Conservation (phyloP, 2,797 vertebrate species). For the Falco cherrug region DNA sequence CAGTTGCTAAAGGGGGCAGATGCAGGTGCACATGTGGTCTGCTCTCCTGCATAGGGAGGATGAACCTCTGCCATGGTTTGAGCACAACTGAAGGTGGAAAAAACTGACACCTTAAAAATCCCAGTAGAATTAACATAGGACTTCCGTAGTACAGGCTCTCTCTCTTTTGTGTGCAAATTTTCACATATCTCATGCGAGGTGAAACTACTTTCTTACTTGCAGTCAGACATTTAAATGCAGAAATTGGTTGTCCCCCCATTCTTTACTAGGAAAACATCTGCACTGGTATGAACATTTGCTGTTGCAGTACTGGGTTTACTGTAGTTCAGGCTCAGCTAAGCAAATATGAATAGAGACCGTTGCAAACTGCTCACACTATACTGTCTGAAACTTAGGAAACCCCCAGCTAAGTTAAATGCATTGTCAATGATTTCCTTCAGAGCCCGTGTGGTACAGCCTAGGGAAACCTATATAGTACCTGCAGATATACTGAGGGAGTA, state of each 20-base stretch:
- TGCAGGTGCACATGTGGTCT: background rate
- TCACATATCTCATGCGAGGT: background rate
- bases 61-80: background rate
- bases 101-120: background rate
- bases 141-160: background rate
- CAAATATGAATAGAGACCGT: background rate
- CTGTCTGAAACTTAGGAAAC: slow-evolving; percentile 28
- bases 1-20: background rate
- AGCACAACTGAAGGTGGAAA: background rate
- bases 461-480: background rate
- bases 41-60: background rate
- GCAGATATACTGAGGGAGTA: background rate
- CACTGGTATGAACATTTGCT: background rate
- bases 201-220: background rate
- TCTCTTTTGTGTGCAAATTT: background rate
- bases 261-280: background rate
- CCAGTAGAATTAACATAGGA: background rate
- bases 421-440: background rate
- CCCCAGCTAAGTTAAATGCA: background rate
- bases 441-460: background rate
- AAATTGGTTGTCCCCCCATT: background rate
- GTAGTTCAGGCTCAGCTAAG: background rate
- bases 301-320: background rate
- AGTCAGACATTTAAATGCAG: background rate
- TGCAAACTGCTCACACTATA: background rate